These are phyloP conservation scores for Xenopus borealis DNA, from an alignment of 2,113 vertebrate species.

Conservation along the genomic window DNA sequence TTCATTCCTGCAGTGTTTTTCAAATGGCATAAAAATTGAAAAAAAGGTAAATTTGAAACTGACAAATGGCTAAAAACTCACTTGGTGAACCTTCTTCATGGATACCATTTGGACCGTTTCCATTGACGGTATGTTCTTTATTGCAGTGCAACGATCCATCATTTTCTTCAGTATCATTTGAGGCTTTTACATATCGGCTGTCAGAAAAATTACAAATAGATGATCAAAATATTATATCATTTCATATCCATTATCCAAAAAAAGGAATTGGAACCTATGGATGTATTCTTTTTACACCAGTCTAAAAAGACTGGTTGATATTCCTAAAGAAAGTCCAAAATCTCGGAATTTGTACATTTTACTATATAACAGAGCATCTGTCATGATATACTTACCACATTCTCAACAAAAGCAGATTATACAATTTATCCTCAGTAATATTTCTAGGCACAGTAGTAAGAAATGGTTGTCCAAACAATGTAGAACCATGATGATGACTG, in stretches of 20 bases:
- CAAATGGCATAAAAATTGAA: too few relatives aligned
- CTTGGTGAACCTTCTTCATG: slow-evolving; percentile 94
- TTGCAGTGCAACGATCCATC: slow-evolving; percentile 78
- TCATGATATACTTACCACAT: slow-evolving; percentile 75
- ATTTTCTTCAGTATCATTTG: slow-evolving; percentile 72
- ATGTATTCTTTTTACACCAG: too few relatives aligned
- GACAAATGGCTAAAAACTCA: slow-evolving; percentile 62
- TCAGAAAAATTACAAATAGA: slow-evolving; percentile 16
- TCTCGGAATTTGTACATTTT: too few relatives aligned
- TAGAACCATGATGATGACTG: slow-evolving; percentile 87
- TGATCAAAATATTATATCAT: too few relatives aligned
- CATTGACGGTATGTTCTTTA: slow-evolving; percentile 87
- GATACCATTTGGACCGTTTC: slow-evolving; percentile 88
- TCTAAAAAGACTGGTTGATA: too few relatives aligned
- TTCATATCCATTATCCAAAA: too few relatives aligned
- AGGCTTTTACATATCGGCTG: slow-evolving; percentile 75
- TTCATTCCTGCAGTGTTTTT: too few relatives aligned
- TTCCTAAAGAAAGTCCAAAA: too few relatives aligned
- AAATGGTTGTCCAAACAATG: slow-evolving; percentile 92
- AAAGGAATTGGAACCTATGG: too few relatives aligned
- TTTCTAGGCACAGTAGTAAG: slow-evolving; percentile 90
- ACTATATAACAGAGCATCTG: too few relatives aligned
- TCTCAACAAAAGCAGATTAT: slow-evolving; percentile 88
- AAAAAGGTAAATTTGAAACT: too few relatives aligned
- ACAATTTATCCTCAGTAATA: slow-evolving; percentile 93